Conservation (phyloP, 2,888 invertebrate genomes). For the Stenchaetothrips biformis region DNA sequence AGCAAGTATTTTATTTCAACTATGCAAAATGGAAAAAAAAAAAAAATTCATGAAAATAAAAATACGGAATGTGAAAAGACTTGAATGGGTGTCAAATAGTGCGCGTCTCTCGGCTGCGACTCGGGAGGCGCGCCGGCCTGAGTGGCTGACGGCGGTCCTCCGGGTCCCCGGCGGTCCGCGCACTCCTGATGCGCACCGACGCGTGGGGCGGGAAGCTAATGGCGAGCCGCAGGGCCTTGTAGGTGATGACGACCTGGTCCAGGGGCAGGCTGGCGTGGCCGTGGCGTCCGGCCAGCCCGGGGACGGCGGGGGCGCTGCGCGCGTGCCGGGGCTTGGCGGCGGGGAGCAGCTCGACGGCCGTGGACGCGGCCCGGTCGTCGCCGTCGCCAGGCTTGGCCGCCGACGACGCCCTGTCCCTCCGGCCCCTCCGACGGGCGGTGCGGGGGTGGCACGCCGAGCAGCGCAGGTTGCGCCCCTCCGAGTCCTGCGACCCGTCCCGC, state of each 20-base stretch:
- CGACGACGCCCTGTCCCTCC: not conserved
- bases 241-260: constrained; percentile 17
- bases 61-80: not conserved
- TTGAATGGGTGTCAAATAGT: not conserved
- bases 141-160: not conserved
- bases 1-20: too few species aligned
- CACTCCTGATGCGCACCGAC: not conserved
- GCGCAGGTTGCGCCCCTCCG: constrained; percentile 16
- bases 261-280: not conserved
- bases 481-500: not conserved
- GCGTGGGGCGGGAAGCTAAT: constrained; percentile 17
- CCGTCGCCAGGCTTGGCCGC: too few species aligned
- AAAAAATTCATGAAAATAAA: not conserved
- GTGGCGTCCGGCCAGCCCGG: not conserved
- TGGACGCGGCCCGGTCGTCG: too few species aligned
- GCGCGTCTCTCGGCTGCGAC: not conserved
- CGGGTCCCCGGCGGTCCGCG: not conserved
- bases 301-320: not conserved
- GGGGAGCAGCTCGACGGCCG: not conserved
- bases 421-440: not conserved
- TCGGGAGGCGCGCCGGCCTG: not conserved
- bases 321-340: not conserved
- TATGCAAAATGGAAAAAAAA: not conserved
- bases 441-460: constrained; percentile 15
- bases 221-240: constrained; percentile 11